Percentiles rank a stretch among this genome's conserved stretches.
These are phyloP conservation scores for Amphipoea oculea DNA, from an alignment of 2,888 invertebrate genomes.

Conservation along the genomic window DNA sequence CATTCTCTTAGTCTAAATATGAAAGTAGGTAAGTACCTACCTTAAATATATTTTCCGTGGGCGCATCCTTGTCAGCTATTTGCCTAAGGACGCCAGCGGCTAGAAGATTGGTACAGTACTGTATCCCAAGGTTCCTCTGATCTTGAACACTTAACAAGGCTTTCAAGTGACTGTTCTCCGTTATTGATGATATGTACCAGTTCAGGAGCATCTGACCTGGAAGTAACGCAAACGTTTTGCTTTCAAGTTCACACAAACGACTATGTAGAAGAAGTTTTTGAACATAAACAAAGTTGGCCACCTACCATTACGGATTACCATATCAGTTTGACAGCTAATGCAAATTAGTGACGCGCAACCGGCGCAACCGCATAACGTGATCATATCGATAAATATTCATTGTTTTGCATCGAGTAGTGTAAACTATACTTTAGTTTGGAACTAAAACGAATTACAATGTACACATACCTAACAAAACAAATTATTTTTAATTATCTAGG, in stretches of 20 bases:
- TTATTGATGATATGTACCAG: slow-evolving; percentile 95
- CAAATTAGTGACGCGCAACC: slow-evolving; percentile 47
- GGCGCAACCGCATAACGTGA: background rate
- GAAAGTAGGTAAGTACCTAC: slow-evolving; percentile 91
- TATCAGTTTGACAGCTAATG: slow-evolving; percentile 51
- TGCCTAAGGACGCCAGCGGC: slow-evolving; percentile 96
- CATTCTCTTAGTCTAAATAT: background rate
- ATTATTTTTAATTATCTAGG: background rate
- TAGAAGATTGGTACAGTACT: slow-evolving; percentile 96
- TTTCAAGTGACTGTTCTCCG: slow-evolving; percentile 92
- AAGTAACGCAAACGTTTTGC: slow-evolving; percentile 68
- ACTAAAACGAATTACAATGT: background rate
- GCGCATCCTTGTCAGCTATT: slow-evolving; percentile 93
- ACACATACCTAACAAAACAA: background rate
- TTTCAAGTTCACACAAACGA: slow-evolving; percentile 17
- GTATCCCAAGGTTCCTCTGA: slow-evolving; percentile 93
- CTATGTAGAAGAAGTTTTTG: slow-evolving; percentile 26
- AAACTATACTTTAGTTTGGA: slow-evolving; percentile 3
- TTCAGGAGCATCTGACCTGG: slow-evolving; percentile 97
- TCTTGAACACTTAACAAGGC: slow-evolving; percentile 92
- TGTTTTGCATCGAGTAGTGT: background rate
- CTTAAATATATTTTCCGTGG: slow-evolving; percentile 92
- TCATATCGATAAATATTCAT: slow-evolving; percentile 34
- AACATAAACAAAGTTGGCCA: slow-evolving; percentile 56
- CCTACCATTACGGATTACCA: slow-evolving; percentile 36